Evolutionary conservation across 2,888 invertebrate species (phyloP).

Genomic region (Seira ritae): DNA sequence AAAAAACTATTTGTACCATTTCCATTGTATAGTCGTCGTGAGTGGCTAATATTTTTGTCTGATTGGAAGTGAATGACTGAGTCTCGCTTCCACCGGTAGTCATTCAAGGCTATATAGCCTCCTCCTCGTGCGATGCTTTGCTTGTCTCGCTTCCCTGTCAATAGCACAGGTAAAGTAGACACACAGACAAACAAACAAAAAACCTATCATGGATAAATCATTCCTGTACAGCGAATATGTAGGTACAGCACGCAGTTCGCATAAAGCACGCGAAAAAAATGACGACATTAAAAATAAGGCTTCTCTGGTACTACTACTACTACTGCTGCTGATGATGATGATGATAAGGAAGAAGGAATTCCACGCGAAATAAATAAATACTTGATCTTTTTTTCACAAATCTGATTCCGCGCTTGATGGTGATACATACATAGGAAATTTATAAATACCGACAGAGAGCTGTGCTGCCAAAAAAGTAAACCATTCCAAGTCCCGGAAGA

Average conservation of each 20-base stretch:
- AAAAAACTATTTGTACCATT: too few species aligned
- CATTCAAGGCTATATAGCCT: conserved; percentile 54
- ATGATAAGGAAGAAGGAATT: conserved; percentile 52
- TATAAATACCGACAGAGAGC: too few species aligned
- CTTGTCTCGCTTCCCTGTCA: too few species aligned
- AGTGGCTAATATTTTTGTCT: conserved; percentile 48
- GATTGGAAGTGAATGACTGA: conserved; percentile 45
- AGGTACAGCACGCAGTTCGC: neutral
- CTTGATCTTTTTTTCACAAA: neutral
- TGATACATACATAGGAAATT: too few species aligned
- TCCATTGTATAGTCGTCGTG: neutral
- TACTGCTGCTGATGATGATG: too few species aligned
- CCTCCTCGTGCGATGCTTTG: neutral
- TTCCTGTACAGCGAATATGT: conserved; percentile 22
- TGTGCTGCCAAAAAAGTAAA: too few species aligned
- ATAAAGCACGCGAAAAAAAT: neutral
- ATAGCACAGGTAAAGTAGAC: too few species aligned
- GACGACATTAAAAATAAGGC: neutral
- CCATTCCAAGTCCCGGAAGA: neutral
- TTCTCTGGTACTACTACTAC: too few species aligned
- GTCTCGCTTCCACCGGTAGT: conserved; percentile 59
- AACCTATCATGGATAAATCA: conserved; percentile 45
- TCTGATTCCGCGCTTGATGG: too few species aligned
- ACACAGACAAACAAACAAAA: conserved; percentile 23
- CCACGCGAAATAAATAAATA: neutral